A percentile compares a stretch with the other conserved stretches of the same genome.
These are phyloP conservation scores for Tipula vernalis DNA, from an alignment of 2,888 invertebrate species.

Conservation along the genomic window DNA sequence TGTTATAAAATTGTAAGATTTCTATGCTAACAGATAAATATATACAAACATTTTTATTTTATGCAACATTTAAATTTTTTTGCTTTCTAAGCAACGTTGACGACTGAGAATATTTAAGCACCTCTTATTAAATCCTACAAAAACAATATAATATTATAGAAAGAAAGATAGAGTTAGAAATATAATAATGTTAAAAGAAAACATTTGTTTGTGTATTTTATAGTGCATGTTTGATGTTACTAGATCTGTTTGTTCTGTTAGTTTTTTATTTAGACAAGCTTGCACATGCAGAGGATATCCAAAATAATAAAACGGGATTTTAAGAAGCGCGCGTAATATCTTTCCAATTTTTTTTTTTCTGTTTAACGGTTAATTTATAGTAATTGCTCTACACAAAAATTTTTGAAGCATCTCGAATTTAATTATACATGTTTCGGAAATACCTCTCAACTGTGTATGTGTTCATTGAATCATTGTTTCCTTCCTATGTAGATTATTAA, in stretches of 20 bases:
- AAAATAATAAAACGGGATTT: background rate
- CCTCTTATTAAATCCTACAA: background rate
- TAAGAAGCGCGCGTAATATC: background rate
- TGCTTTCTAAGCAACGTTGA: background rate
- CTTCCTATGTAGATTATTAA: conserved; percentile 83
- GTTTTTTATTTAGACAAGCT: background rate
- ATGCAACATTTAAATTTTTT: background rate
- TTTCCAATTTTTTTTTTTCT: background rate
- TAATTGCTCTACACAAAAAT: background rate
- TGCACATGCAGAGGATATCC: background rate
- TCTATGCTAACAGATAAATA: background rate
- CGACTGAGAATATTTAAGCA: background rate
- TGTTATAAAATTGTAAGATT: background rate
- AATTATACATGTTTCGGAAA: background rate
- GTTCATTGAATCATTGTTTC: conserved; percentile 71
- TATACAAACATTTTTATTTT: background rate
- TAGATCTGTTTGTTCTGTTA: background rate
- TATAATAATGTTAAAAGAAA: background rate
- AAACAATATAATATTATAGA: background rate
- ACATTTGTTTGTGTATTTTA: background rate
- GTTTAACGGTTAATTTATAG: background rate
- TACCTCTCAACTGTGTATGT: conserved; percentile 15
- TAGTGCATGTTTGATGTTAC: background rate
- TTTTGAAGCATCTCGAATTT: background rate
- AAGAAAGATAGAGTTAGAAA: background rate